A percentile compares a stretch with the other conserved stretches of the same genome.
Evolutionary conservation across 2,888 invertebrate genomes (phyloP).

Genomic region (Drosophila colorata): DNA sequence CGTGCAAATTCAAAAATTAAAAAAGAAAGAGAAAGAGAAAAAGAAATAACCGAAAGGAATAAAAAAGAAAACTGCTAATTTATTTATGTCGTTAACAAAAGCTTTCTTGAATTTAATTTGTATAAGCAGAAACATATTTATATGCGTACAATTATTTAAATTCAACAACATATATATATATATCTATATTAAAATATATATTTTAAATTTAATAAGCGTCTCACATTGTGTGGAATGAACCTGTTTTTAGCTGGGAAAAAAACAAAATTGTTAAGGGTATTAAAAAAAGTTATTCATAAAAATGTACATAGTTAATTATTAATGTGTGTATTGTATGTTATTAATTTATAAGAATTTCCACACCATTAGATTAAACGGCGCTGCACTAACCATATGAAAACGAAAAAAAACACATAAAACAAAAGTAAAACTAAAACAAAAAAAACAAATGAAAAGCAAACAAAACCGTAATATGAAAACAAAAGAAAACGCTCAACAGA

Average conservation of each 20-base stretch:
- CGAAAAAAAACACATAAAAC: slow-evolving; percentile 8
- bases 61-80: slow-evolving; percentile 54
- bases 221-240: slow-evolving; percentile 30
- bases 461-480: slow-evolving; percentile 21
- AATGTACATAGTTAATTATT: slow-evolving; percentile 71
- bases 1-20: slow-evolving; percentile 17
- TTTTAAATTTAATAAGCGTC: slow-evolving; percentile 17
- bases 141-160: slow-evolving; percentile 47
- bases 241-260: slow-evolving; percentile 43
- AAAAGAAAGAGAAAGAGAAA: slow-evolving; percentile 12
- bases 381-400: slow-evolving; percentile 35
- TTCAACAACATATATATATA: slow-evolving; percentile 24
- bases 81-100: slow-evolving; percentile 73
- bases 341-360: slow-evolving; percentile 59
- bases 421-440: slow-evolving; percentile 15
- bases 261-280: slow-evolving; percentile 54
- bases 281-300: slow-evolving; percentile 33
- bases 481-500: slow-evolving; percentile 36
- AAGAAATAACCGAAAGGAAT: slow-evolving; percentile 23
- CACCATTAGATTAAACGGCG: slow-evolving; percentile 38
- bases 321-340: slow-evolving; percentile 78
- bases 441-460: slow-evolving; percentile 9
- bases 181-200: slow-evolving; percentile 4
- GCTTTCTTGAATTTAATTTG: slow-evolving; percentile 79
- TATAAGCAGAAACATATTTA: slow-evolving; percentile 49